Evolutionary conservation across 2,797 vertebrate genomes (phyloP).

Genomic region (Carduelis carduelis): DNA sequence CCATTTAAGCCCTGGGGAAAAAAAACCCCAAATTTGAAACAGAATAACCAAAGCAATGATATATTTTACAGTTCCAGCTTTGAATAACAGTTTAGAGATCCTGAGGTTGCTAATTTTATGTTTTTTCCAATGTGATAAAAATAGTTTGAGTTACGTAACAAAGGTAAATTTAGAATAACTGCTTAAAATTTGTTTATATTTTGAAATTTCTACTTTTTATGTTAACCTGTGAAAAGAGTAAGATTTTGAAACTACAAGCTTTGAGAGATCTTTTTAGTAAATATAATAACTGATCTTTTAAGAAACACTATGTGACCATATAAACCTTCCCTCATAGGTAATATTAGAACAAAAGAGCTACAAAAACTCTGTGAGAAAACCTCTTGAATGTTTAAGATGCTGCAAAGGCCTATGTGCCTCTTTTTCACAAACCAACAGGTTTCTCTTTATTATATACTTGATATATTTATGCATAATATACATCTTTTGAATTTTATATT

Average conservation of each 20-base stretch:
- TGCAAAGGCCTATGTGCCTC: background rate
- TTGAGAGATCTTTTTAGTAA: rapidly evolving
- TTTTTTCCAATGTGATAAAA: background rate
- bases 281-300: background rate
- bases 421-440: background rate
- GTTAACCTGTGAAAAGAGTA: background rate
- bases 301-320: background rate
- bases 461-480: background rate
- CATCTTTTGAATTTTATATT: background rate
- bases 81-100: background rate
- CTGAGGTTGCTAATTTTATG: background rate
- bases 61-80: background rate
- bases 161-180: background rate
- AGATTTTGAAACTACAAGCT: background rate
- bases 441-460: background rate
- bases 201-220: background rate
- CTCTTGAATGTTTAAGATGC: background rate
- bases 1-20: background rate
- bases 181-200: background rate
- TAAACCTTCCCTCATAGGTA: background rate
- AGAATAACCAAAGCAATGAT: background rate
- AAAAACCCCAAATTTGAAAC: background rate
- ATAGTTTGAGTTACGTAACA: background rate
- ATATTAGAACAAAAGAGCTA: background rate
- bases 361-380: background rate